Evolutionary conservation across 2,113 vertebrate species (phyloP).

Genomic region (Strix aluco): DNA sequence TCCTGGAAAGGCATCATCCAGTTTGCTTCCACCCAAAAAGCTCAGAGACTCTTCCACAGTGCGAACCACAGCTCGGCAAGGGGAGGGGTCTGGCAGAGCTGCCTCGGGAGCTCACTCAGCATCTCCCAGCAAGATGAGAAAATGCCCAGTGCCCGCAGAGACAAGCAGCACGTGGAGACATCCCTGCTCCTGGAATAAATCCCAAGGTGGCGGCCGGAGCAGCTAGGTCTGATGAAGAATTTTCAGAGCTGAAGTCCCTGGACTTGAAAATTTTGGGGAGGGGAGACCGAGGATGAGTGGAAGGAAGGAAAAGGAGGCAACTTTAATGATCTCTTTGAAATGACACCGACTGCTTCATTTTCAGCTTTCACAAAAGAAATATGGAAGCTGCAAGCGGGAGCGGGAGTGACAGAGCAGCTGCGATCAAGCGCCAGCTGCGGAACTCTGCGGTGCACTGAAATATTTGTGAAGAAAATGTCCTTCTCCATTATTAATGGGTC

Average conservation of each 20-base stretch:
- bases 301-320: not conserved
- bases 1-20: not conserved
- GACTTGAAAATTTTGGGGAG: no score
- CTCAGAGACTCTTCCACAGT: accelerated
- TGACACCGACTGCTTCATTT: not conserved
- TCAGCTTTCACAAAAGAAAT: not conserved
- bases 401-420: not conserved
- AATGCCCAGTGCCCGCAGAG: accelerated
- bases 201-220: not conserved
- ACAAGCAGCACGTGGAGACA: accelerated
- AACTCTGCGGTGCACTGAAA: not conserved
- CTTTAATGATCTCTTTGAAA: not conserved
- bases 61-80: not conserved
- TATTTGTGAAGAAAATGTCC: not conserved
- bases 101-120: not conserved
- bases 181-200: accelerated
- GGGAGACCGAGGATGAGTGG: not conserved
- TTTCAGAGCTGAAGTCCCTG: not conserved
- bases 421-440: not conserved
- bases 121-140: not conserved
- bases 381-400: not conserved
- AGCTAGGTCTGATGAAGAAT: accelerated
- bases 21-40: not conserved
- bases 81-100: not conserved
- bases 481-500: constrained; percentile 36